Percentiles rank a stretch among this genome's conserved stretches.
phyloP scores from a whole-genome alignment of 2,797 vertebrate species.

The Peromyscus aztecus region DNA sequence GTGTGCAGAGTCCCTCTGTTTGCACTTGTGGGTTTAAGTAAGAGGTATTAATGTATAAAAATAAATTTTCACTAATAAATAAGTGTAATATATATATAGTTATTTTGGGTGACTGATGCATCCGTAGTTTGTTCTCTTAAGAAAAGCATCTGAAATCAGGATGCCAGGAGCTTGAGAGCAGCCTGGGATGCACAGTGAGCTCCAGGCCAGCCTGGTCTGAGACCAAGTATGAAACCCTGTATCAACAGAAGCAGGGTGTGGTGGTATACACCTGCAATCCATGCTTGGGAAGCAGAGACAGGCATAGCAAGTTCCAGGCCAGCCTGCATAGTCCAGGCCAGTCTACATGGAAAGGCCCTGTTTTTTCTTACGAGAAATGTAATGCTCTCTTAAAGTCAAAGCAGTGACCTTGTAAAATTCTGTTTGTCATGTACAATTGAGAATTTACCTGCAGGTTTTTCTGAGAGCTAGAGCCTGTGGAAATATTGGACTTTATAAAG shows the following conservation, averaged over 20 bases:
- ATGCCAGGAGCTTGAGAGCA: background rate
- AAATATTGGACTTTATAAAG: slow-evolving; percentile 66
- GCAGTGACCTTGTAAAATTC: slow-evolving; percentile 54
- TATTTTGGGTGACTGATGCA: slow-evolving; percentile 26
- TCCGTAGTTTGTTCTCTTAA: slow-evolving; percentile 57
- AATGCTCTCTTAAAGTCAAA: slow-evolving; percentile 56
- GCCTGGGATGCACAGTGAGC: background rate
- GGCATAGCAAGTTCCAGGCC: background rate
- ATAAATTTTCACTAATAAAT: slow-evolving; percentile 56
- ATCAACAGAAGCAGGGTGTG: background rate
- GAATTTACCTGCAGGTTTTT: background rate
- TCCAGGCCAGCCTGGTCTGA: background rate
- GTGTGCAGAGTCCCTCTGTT: slow-evolving; percentile 51
- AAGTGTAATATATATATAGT: slow-evolving; percentile 1
- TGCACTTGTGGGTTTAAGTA: slow-evolving; percentile 58
- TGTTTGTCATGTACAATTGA: slow-evolving; percentile 52
- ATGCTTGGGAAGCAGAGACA: background rate
- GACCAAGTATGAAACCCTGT: background rate
- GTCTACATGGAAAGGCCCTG: background rate
- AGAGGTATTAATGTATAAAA: slow-evolving; percentile 65
- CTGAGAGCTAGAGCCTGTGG: slow-evolving; percentile 44
- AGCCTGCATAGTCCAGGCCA: background rate
- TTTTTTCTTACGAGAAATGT: background rate
- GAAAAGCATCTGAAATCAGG: background rate
- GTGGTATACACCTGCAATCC: background rate